Percentiles rank a stretch among this genome's conserved stretches.
These are phyloP conservation scores for Saccopteryx bilineata DNA, from an alignment of 2,113 vertebrate species.

Conservation along the genomic window DNA sequence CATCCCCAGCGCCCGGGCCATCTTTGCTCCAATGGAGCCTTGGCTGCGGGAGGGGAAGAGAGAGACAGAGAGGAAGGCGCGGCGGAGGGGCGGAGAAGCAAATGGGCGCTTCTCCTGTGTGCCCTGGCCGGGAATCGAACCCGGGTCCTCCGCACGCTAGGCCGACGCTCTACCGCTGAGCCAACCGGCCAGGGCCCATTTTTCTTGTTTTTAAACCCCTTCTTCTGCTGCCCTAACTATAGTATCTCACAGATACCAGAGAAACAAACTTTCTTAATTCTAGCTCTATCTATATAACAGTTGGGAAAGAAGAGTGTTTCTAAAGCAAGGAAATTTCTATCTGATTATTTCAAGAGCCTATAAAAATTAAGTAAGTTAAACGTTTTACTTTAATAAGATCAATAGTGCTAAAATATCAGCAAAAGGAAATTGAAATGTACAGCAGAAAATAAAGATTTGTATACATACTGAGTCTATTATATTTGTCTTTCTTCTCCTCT, in stretches of 20 bases:
- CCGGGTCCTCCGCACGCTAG: no score
- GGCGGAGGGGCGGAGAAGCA: no score
- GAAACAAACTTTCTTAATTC: constrained; percentile 49
- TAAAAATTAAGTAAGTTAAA: constrained; percentile 49
- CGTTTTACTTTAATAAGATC: constrained; percentile 36
- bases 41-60: no score
- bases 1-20: no score
- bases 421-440: constrained; percentile 56
- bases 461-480: not conserved
- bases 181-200: no score
- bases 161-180: no score
- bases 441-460: constrained; percentile 23
- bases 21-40: no score
- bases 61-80: no score
- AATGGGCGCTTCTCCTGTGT: no score
- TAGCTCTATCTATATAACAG: not conserved
- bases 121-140: no score
- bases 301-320: constrained; percentile 27
- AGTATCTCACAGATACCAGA: constrained; percentile 9
- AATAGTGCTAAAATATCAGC: constrained; percentile 27
- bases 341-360: constrained; percentile 45
- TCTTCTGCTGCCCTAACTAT: not conserved
- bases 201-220: constrained; percentile 52
- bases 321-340: constrained; percentile 44
- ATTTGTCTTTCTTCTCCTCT: constrained; percentile 53